Evolutionary conservation across 1,140 invertebrate species (phyloP).

Genomic region (Hycleus phaleratus): DNA sequence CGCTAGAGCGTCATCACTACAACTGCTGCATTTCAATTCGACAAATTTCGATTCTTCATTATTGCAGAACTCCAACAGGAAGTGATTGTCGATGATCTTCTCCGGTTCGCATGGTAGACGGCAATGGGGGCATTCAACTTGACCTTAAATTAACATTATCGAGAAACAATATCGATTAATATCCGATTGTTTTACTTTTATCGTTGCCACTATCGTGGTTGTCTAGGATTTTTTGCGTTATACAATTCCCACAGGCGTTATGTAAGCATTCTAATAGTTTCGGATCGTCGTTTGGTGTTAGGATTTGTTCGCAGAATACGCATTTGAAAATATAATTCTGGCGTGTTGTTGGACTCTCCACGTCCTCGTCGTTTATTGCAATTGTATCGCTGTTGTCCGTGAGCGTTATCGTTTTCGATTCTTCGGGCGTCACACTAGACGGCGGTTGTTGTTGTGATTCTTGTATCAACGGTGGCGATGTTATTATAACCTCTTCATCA

Average conservation of each 20-base stretch:
- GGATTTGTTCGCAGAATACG: constrained; percentile 58
- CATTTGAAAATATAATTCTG: constrained; percentile 50
- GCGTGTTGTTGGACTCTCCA: constrained; percentile 47
- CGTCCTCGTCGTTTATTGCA: constrained; percentile 34
- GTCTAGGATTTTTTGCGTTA: constrained; percentile 61
- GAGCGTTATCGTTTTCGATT: constrained; percentile 1
- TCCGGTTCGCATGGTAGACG: constrained; percentile 28
- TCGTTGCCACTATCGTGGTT: constrained; percentile 40
- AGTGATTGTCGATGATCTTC: constrained; percentile 69
- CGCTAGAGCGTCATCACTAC: constrained; percentile 71
- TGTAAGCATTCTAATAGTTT: constrained; percentile 82
- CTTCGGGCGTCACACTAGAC: neutral
- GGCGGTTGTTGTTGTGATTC: too few relatives aligned
- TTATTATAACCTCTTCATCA: too few relatives aligned
- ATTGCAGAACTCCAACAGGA: constrained; percentile 54
- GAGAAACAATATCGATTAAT: neutral
- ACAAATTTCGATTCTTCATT: constrained; percentile 42
- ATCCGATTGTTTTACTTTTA: constrained; percentile 18
- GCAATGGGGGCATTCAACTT: constrained; percentile 34
- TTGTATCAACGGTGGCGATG: too few relatives aligned
- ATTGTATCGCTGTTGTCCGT: constrained; percentile 1
- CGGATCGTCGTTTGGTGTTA: constrained; percentile 54
- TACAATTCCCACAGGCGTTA: constrained; percentile 69
- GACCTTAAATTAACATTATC: constrained; percentile 8
- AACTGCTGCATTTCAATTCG: constrained; percentile 74